A percentile compares a stretch with the other conserved stretches of the same genome.
Conservation (phyloP, 2,888 invertebrate species). For the Macaria notata region DNA sequence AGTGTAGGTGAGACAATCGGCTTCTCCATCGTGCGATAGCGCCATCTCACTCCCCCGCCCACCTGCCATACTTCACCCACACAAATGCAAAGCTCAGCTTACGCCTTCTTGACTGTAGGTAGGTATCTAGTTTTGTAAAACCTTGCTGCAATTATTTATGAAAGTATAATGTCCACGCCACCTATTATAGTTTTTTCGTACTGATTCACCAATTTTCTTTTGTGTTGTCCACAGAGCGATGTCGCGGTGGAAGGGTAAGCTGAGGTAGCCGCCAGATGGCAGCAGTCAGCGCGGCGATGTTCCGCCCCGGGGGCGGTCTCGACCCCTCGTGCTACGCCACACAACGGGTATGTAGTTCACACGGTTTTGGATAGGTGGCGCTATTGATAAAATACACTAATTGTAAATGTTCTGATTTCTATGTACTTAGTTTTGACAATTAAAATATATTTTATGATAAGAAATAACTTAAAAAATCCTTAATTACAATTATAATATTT, state of each 20-base stretch:
- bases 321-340: slow-evolving; percentile 84
- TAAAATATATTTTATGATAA: too few relatives aligned
- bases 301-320: slow-evolving; percentile 84
- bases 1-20: too few relatives aligned
- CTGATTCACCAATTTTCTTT: slow-evolving; percentile 10
- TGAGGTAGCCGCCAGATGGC: slow-evolving; percentile 85
- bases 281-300: slow-evolving; percentile 87
- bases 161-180: slow-evolving; percentile 1
- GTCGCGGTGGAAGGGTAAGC: slow-evolving; percentile 82
- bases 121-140: too few relatives aligned
- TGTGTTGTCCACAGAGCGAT: slow-evolving; percentile 76
- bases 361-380: slow-evolving; percentile 54
- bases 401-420: background rate
- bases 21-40: too few relatives aligned
- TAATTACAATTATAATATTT: too few relatives aligned
- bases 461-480: too few relatives aligned
- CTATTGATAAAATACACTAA: slow-evolving; percentile 20
- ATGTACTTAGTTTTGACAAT: too few relatives aligned
- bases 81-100: too few relatives aligned
- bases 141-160: too few relatives aligned
- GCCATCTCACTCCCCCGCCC: too few relatives aligned
- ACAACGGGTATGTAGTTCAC: slow-evolving; percentile 80
- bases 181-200: slow-evolving; percentile 1
- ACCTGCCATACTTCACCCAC: too few relatives aligned
- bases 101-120: too few relatives aligned